Conservation (phyloP, 2,888 invertebrate genomes). For the Meteorus colon region DNA sequence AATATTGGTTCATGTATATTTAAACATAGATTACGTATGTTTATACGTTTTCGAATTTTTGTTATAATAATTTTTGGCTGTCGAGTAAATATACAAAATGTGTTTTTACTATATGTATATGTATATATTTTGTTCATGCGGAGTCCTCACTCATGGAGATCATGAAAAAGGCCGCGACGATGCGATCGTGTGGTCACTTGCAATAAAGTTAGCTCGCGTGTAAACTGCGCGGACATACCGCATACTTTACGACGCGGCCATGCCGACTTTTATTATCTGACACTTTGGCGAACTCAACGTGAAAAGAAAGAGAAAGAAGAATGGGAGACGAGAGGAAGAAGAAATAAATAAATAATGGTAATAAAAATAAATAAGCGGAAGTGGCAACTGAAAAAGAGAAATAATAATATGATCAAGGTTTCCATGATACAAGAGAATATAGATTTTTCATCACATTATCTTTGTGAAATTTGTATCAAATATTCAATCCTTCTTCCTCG, state of each 20-base stretch:
- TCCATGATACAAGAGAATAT: not conserved
- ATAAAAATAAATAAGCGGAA: conserved; percentile 4
- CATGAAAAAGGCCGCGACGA: conserved; percentile 16
- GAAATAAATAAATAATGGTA: not conserved
- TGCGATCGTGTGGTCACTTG: conserved; percentile 46
- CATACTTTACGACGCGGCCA: conserved; percentile 42
- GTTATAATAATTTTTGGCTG: not conserved
- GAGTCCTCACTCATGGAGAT: not conserved
- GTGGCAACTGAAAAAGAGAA: not conserved
- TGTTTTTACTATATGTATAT: not conserved
- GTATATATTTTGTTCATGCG: not conserved
- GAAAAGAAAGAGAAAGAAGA: conserved; percentile 48
- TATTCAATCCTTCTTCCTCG: too few relatives aligned
- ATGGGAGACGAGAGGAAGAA: not conserved
- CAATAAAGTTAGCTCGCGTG: conserved; percentile 54
- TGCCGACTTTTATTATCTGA: conserved; percentile 57
- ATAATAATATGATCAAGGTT: not conserved
- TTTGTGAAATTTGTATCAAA: not conserved
- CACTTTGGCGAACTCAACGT: conserved; percentile 45
- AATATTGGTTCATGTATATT: not conserved
- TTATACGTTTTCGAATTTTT: not conserved
- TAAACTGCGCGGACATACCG: conserved; percentile 51
- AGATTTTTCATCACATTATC: not conserved
- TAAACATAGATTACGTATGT: not conserved
- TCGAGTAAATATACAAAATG: not conserved